Evolutionary conservation across 2,797 vertebrate species (phyloP), one percentile per base, ranked within the genome.

Genomic region (Melanotaenia trifasciata): DNA sequence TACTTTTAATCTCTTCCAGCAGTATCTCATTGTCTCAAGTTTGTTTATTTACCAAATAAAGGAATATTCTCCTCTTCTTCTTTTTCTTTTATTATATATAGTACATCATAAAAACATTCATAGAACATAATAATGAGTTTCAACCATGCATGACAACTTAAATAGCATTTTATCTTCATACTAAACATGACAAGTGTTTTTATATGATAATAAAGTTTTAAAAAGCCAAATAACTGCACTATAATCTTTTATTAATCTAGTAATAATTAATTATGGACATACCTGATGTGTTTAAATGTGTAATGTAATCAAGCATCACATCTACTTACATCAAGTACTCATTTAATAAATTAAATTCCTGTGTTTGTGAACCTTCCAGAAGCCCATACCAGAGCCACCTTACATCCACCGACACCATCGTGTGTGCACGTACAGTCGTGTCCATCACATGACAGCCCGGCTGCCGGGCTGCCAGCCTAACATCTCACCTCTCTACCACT

Each of bases 361-460:
- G 28, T 36, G 45, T 45, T 11, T 67, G 56, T 76, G 58, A 24
- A 58, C 6, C 33, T 35, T 67, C 58, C 83, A 95, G 95, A 94
- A 86, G 77, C 94, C 91, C 0, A 65, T 94, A 18, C 91, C 80
- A 0, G 93, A 94, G 7, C 90, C 91, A 0, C 94, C 93, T 0
- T 94, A 88, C 81, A 91, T 95, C 83, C 92, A 94, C 65, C 85
- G 92, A 0, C 91, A 94, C 58, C 94, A 95, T 77, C 86, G 87
- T 0, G 93, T 95, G 64, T 95, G 94, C 68, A 94, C 91, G 0
- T 95, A 95, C 88, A 91, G 89, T 9, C 90, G 79, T 0, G 84
- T 61, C 20, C 91, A 88, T 5, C 85, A 94, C 83, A 85, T 92
- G 83, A 94, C 81, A 0, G 90, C 80, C 26, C 93, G 90, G 1